Conservation (phyloP, 2,113 vertebrate species). For the Dolichallabes microphthalmus region DNA sequence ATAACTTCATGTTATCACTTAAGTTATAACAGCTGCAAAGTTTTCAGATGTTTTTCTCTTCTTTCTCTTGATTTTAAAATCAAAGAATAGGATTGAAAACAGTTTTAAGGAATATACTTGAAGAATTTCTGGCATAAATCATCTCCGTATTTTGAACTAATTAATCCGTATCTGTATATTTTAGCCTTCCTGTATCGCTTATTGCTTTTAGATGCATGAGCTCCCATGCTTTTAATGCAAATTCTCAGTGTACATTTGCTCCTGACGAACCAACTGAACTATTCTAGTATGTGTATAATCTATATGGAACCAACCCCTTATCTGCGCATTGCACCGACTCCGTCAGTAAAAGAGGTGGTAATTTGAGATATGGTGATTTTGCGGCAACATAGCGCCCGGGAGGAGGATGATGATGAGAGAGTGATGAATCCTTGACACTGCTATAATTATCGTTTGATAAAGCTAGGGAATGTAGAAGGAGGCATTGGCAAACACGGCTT, state of each 20-base stretch:
- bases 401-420: slow-evolving; percentile 14
- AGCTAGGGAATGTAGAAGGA: slow-evolving; percentile 6
- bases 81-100: background rate
- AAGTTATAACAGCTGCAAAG: background rate
- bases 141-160: no score
- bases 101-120: no score
- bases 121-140: no score
- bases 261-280: background rate
- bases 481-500: slow-evolving; percentile 30
- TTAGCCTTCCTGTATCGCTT: background rate
- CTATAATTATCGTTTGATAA: slow-evolving; percentile 35
- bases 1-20: background rate
- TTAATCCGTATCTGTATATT: background rate
- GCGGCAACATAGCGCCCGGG: background rate
- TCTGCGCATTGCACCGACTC: background rate
- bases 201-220: background rate
- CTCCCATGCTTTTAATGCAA: background rate
- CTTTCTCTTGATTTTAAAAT: background rate
- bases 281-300: background rate
- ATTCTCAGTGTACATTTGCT: background rate
- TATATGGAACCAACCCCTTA: background rate
- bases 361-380: background rate
- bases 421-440: slow-evolving; percentile 26
- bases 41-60: background rate
- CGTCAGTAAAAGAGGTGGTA: background rate